Base-by-base conservation (phyloP, 1,140 invertebrate species). In the Phymorhynchus buccinoides region DNA sequence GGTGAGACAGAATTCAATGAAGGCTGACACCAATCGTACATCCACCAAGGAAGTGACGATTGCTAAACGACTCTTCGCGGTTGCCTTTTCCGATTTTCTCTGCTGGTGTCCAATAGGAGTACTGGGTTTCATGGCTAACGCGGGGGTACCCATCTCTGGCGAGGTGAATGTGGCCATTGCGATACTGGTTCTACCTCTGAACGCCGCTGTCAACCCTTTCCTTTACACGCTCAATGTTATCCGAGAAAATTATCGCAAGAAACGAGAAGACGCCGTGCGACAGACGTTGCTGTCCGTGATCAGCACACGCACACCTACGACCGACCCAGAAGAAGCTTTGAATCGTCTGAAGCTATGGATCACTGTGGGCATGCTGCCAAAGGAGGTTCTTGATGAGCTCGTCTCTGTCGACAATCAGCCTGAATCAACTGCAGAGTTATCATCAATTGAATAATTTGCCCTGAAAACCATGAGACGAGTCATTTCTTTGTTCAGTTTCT, bases 91-190 rank as follows among this genome's bases (percentile, higher is more conserved):
- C 18, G 18, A 48, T 48, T 48, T 48, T 48, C 44, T 48, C 44
- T 48, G 44, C 18, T 48, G 44, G 44, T 48, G 6, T 48, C 44
- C 44, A 18, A 9, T 48, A 3, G 62, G 84, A 27, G 14, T 78
- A 22, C n/a, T 85, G 41, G 84, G 84, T 66, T 4, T 82, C 4
- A 6, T 82, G 80, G 52, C 52, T 35, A 9, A 4, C 32, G 37
- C n/a, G 14, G 80, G 80, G 0, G 6, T 32, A 3, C 39, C 44
- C 0, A 84, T 75, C 35, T 56, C 52, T 9, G 42, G 75, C n/a
- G 42, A 78, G 86, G 80, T 80, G 32, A 48, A 48, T 18, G 44
- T 48, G 44, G 44, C 44, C 6, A 9, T 48, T 48, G 6, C 18
- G 18, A n/a, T n/a, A n/a, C n/a, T n/a, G n/a, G n/a, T n/a, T n/a